Evolutionary conservation across 2,888 invertebrate genomes (phyloP).

Genomic region (Troides aeacus): DNA sequence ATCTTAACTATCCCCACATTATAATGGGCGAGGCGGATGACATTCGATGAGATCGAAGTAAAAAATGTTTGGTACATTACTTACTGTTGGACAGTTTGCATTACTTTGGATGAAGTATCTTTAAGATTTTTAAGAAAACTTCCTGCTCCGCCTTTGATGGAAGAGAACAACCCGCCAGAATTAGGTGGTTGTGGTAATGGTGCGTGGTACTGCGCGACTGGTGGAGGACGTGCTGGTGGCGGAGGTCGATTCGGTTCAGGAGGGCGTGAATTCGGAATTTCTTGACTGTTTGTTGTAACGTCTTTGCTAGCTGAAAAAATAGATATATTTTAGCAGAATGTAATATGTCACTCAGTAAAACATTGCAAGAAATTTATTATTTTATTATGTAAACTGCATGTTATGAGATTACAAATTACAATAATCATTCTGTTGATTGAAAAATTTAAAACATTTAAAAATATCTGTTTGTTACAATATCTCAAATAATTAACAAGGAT

Average conservation of each 20-base stretch:
- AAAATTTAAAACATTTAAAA: neutral
- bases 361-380: neutral
- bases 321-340: neutral
- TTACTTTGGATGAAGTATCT: constrained; percentile 97
- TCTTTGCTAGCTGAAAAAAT: constrained; percentile 58
- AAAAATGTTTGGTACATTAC: constrained; percentile 44
- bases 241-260: constrained; percentile 65
- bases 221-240: constrained; percentile 52
- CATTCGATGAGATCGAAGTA: too few relatives aligned
- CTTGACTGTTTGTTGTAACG: constrained; percentile 49
- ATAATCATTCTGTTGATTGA: neutral
- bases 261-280: constrained; percentile 55
- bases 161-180: constrained; percentile 87
- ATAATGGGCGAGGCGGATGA: too few relatives aligned
- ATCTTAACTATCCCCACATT: too few relatives aligned
- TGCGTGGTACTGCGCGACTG: constrained; percentile 56
- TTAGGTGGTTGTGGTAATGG: constrained; percentile 51
- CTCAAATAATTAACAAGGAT: neutral
- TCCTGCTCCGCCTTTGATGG: constrained; percentile 95
- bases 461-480: neutral
- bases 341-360: neutral
- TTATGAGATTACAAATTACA: too few relatives aligned
- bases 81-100: constrained; percentile 96
- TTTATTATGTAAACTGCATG: neutral
- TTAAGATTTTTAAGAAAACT: constrained; percentile 95